These are phyloP conservation scores for Ammodramus savannarum DNA, from an alignment of 2,113 vertebrate species.

Conservation along the genomic window DNA sequence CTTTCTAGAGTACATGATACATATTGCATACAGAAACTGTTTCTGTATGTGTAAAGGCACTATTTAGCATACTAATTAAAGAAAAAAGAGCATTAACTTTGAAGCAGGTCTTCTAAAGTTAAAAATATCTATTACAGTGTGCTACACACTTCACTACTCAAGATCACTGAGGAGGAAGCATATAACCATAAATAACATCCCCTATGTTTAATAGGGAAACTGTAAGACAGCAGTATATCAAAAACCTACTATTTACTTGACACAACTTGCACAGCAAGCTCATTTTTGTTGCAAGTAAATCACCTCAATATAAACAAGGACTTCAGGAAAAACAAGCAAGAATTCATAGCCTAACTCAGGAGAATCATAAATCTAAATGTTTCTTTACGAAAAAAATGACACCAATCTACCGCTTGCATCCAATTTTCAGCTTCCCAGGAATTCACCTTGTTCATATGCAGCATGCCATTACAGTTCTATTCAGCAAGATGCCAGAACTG, in stretches of 20 bases:
- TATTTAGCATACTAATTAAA: background rate
- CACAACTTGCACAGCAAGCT: conserved; percentile 28
- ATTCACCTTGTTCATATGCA: conserved; percentile 23
- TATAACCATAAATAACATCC: conserved; percentile 43
- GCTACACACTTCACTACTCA: conserved; percentile 5
- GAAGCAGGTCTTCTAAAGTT: conserved; percentile 1
- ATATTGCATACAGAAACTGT: background rate
- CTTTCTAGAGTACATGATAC: too few species aligned
- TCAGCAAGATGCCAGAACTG: conserved; percentile 47
- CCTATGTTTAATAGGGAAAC: conserved; percentile 29
- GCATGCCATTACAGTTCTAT: background rate
- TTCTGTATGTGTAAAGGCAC: background rate
- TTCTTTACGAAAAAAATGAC: conserved; percentile 30
- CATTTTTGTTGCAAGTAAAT: conserved; percentile 60
- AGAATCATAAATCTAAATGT: conserved; percentile 56
- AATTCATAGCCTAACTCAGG: conserved; percentile 52
- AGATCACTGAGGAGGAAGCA: conserved; percentile 35
- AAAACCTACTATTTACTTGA: conserved; percentile 37
- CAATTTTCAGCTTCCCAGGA: conserved; percentile 40
- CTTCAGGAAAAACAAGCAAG: conserved; percentile 50
- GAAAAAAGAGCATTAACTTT: background rate
- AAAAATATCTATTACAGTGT: background rate
- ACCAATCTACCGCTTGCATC: conserved; percentile 49
- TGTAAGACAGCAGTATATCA: conserved; percentile 38
- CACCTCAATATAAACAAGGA: conserved; percentile 50